These are phyloP conservation scores for Mormoops blainvillei DNA, from an alignment of 2,113 vertebrate species.

Conservation along the genomic window DNA sequence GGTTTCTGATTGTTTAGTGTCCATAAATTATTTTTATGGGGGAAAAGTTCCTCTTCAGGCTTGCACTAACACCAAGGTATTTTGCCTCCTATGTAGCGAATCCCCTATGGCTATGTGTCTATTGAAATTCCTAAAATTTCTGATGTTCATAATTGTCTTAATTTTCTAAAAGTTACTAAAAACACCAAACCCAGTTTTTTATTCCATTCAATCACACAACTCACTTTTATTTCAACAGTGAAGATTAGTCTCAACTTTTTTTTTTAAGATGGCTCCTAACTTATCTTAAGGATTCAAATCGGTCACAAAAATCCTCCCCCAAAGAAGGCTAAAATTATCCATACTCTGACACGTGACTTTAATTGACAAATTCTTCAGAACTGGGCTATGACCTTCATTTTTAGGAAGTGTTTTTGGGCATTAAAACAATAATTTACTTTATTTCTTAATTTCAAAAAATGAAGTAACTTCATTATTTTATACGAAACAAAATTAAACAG, in stretches of 20 bases:
- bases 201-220: constrained; percentile 9
- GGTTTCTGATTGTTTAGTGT: not conserved
- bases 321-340: not conserved
- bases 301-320: not conserved
- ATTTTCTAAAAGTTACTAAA: not conserved
- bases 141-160: not conserved
- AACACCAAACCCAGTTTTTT: constrained; percentile 28
- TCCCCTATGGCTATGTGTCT: not conserved
- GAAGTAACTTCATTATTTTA: not conserved
- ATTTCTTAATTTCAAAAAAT: constrained; percentile 32
- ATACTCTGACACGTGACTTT: constrained; percentile 5
- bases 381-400: not conserved
- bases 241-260: constrained; percentile 14
- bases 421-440: not conserved
- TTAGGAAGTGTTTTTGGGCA: not conserved
- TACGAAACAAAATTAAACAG: constrained; percentile 5
- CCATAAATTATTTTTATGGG: not conserved
- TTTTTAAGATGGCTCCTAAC: constrained; percentile 24
- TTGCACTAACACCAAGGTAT: not conserved
- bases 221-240: constrained; percentile 24
- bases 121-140: not conserved
- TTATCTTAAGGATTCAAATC: not conserved
- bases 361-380: constrained; percentile 15
- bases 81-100: not conserved
- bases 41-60: not conserved